A percentile compares a stretch with the other conserved stretches of the same genome.
Conservation (phyloP, 2,113 vertebrate species). For the Willisornis vidua region DNA sequence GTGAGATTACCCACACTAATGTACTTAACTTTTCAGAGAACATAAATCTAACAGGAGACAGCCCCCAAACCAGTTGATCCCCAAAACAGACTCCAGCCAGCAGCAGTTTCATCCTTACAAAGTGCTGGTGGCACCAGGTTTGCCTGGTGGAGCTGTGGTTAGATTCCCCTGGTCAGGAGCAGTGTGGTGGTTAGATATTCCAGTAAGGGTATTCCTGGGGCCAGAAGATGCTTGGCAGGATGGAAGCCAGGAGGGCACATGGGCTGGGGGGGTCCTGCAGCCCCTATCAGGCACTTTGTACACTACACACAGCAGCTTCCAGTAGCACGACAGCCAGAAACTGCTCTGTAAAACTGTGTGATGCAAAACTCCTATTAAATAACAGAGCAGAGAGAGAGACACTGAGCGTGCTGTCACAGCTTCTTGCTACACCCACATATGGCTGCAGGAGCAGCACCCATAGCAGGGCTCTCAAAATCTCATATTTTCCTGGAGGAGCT, state of each 20-base stretch:
- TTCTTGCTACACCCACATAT: not conserved
- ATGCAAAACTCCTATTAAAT: slow-evolving; percentile 18
- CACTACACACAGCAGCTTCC: not conserved
- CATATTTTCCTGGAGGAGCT: not conserved
- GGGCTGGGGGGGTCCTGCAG: not conserved
- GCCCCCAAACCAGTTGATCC: not conserved
- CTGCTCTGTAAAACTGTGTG: not conserved
- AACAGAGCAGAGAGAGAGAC: not conserved
- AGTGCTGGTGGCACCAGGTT: not conserved
- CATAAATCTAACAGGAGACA: not conserved
- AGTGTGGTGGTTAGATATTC: not conserved
- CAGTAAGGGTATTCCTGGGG: not conserved
- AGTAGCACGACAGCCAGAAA: not conserved
- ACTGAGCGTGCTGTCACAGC: not conserved
- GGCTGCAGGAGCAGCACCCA: not conserved
- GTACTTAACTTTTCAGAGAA: slow-evolving; percentile 40
- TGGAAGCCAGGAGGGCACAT: not conserved
- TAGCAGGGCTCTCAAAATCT: not conserved
- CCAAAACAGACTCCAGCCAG: not conserved
- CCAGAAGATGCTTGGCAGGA: not conserved
- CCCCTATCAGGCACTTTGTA: not conserved
- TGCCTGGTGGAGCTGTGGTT: not conserved
- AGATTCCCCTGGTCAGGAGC: accelerated
- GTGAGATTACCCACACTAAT: slow-evolving; percentile 48
- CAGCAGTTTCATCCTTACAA: not conserved